These are phyloP conservation scores for Caenorhabditis imperialis DNA, from an alignment of 2,888 invertebrate species.

Conservation along the genomic window DNA sequence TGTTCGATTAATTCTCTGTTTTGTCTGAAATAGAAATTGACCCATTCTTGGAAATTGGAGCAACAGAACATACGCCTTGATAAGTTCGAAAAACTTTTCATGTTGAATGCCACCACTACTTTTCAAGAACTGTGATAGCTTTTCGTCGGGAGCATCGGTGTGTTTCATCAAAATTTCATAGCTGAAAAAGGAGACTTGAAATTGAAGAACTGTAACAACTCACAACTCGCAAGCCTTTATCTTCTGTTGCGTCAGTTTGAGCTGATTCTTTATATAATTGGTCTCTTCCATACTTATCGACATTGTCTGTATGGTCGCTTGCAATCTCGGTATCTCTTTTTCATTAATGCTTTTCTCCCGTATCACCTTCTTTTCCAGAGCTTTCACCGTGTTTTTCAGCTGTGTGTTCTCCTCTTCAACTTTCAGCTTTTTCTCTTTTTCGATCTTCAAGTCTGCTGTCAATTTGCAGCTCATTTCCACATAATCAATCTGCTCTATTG, in stretches of 20 bases:
- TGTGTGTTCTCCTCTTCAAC: conserved; percentile 16
- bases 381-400: conserved; percentile 2
- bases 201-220: conserved; percentile 4
- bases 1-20: conserved; percentile 30
- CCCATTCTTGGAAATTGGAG: background rate
- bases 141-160: conserved; percentile 20
- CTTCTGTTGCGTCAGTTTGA: conserved; percentile 5
- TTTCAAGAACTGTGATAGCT: conserved; percentile 22
- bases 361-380: conserved; percentile 39
- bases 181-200: conserved; percentile 29
- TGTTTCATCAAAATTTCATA: conserved; percentile 26
- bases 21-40: conserved; percentile 34
- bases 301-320: conserved; percentile 23
- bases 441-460: background rate
- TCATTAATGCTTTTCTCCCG: conserved; percentile 35
- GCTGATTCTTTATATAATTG: conserved; percentile 6
- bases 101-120: conserved; percentile 19
- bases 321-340: conserved; percentile 27
- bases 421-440: conserved; percentile 8
- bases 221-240: conserved; percentile 47
- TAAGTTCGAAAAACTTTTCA: conserved; percentile 38
- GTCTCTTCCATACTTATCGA: conserved; percentile 18
- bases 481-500: conserved; percentile 9
- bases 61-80: conserved; percentile 20
- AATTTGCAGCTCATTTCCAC: conserved; percentile 24